Evolutionary conservation across 2,888 invertebrate genomes (phyloP).

Genomic region (Eugnorisma glareosa): DNA sequence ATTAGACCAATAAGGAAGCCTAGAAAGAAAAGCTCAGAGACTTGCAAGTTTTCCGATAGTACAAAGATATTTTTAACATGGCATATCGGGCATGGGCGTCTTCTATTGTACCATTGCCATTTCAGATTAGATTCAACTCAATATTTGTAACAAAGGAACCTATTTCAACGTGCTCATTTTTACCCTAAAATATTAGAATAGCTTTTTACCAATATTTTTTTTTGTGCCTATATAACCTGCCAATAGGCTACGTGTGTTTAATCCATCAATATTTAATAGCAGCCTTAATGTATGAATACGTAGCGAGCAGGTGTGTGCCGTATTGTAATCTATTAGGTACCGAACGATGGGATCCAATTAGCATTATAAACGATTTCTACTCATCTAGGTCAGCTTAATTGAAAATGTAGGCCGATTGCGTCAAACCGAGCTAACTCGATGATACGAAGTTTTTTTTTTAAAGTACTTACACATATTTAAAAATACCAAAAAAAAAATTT

Average conservation of each 20-base stretch:
- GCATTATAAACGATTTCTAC: constrained; percentile 62
- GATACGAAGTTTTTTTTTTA: no score
- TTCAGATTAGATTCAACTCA: neutral
- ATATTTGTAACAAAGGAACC: neutral
- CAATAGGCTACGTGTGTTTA: constrained; percentile 12
- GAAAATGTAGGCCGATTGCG: constrained; percentile 39
- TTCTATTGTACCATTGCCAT: neutral
- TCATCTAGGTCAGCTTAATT: constrained; percentile 49
- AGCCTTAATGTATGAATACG: constrained; percentile 30
- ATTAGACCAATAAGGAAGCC: neutral
- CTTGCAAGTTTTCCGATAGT: neutral
- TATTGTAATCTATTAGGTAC: constrained; percentile 62
- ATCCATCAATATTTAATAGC: constrained; percentile 41
- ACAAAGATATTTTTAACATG: neutral
- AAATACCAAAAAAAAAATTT: no score
- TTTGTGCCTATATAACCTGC: constrained; percentile 2
- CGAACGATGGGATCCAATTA: constrained; percentile 62
- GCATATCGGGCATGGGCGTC: fast-evolving
- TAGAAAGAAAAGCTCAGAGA: neutral
- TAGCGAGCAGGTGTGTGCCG: constrained; percentile 46
- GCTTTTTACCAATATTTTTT: neutral
- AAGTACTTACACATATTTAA: no score
- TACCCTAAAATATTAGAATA: neutral
- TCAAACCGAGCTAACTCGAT: neutral
- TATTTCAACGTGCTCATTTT: neutral